Percentiles rank a stretch among this genome's conserved stretches.
Evolutionary conservation across 2,113 vertebrate genomes (phyloP).

Genomic region (Leucosticte australis): DNA sequence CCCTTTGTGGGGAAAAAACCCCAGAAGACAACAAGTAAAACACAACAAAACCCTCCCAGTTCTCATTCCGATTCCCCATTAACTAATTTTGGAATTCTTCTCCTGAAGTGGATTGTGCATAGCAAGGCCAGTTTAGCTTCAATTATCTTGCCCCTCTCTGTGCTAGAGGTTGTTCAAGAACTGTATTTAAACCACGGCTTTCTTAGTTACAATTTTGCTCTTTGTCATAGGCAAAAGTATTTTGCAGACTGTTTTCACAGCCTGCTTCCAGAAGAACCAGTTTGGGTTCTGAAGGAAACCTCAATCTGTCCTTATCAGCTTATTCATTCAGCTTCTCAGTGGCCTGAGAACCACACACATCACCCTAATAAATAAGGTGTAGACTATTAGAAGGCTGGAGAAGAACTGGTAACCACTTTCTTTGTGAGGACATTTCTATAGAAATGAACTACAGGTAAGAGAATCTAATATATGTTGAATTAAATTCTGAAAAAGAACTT

Average conservation of each 20-base stretch:
- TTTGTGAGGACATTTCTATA: background rate
- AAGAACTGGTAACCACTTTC: background rate
- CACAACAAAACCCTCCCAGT: background rate
- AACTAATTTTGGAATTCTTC: background rate
- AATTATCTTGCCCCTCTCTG: background rate
- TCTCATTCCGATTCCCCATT: background rate
- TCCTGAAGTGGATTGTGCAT: background rate
- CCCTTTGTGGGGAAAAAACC: fast-evolving
- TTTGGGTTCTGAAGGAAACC: background rate
- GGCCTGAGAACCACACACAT: background rate
- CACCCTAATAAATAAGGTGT: background rate
- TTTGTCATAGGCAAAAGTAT: background rate
- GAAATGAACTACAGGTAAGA: background rate
- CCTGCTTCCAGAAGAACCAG: background rate
- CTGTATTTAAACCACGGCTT: background rate
- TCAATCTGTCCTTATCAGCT: background rate
- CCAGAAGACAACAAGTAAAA: background rate
- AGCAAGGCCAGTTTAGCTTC: background rate
- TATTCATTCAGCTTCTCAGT: background rate
- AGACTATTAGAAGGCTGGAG: background rate
- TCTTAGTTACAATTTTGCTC: background rate
- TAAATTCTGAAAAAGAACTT: background rate
- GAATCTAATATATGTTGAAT: background rate
- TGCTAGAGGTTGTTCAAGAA: background rate
- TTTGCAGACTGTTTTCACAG: background rate